Conservation (phyloP, 2,113 vertebrate genomes). For the Brachyhypopomus gauderio region DNA sequence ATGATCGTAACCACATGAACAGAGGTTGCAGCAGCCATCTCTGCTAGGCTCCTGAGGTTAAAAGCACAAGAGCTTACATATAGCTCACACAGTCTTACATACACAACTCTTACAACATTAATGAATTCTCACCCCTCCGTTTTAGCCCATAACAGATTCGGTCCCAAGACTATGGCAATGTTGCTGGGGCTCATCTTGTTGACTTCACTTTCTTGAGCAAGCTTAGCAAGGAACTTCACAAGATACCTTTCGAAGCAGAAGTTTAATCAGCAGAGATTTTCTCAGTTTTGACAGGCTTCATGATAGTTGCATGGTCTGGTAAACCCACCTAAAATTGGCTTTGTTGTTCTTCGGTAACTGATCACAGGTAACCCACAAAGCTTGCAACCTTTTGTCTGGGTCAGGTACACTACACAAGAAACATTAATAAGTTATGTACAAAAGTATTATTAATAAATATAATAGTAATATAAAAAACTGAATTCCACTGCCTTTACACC, state of each 20-base stretch:
- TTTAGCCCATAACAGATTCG: constrained; percentile 94
- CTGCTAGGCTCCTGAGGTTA: constrained; percentile 84
- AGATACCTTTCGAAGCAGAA: constrained; percentile 79
- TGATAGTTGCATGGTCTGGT: not conserved
- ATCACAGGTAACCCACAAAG: constrained; percentile 94
- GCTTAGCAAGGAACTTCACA: constrained; percentile 94
- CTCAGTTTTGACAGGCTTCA: not conserved
- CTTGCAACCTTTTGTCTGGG: constrained; percentile 93
- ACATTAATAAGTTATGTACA: not conserved
- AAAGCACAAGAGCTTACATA: not conserved
- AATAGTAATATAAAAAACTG: not conserved
- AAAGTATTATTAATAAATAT: not conserved
- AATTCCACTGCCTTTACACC: not conserved
- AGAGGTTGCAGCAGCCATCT: constrained; percentile 96
- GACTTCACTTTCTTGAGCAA: constrained; percentile 90
- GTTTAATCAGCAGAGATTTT: not conserved
- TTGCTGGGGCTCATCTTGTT: constrained; percentile 99
- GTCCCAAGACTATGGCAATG: constrained; percentile 95
- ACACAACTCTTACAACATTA: not conserved
- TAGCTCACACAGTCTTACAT: not conserved
- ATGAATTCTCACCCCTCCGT: constrained; percentile 88
- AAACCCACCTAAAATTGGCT: constrained; percentile 87
- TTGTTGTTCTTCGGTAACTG: constrained; percentile 91
- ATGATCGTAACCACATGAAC: constrained; percentile 95
- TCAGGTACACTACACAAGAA: constrained; percentile 82